Percentiles rank a stretch among this genome's conserved stretches.
Conservation (phyloP, 2,888 invertebrate species). For the Neoitamus cyanurus region DNA sequence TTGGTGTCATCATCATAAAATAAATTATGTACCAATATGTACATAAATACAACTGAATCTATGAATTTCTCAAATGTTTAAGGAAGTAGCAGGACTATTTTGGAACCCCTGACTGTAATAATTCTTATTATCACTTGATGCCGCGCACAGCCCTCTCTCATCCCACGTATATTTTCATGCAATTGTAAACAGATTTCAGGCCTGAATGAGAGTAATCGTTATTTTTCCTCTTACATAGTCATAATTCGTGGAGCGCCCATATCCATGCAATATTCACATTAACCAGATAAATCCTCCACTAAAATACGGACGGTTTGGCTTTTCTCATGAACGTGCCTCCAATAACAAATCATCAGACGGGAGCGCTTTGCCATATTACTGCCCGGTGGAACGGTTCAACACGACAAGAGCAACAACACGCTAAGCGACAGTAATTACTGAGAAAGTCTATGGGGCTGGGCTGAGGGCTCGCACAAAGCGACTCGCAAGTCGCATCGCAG, state of each 20-base stretch:
- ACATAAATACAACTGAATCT: too few species aligned
- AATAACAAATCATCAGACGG: slow-evolving; percentile 41
- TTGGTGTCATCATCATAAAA: too few species aligned
- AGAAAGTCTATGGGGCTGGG: slow-evolving; percentile 17
- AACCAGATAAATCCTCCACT: slow-evolving; percentile 33
- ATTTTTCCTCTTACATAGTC: slow-evolving; percentile 7
- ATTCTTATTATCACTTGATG: slow-evolving; percentile 9
- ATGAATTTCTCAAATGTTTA: too few species aligned
- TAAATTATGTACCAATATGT: too few species aligned
- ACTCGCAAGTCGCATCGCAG: background rate
- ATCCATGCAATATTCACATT: slow-evolving; percentile 39
- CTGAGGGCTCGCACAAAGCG: background rate
- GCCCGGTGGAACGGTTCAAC: background rate
- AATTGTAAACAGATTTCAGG: slow-evolving; percentile 41
- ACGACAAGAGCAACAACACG: slow-evolving; percentile 41
- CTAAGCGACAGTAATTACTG: slow-evolving; percentile 42
- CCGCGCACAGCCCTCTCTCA: background rate
- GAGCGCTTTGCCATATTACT: slow-evolving; percentile 1
- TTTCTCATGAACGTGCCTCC: slow-evolving; percentile 35
- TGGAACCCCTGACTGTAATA: slow-evolving; percentile 6
- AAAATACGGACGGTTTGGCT: slow-evolving; percentile 36
- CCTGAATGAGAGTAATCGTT: slow-evolving; percentile 36
- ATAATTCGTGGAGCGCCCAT: slow-evolving; percentile 27
- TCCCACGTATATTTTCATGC: slow-evolving; percentile 7
- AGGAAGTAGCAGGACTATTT: background rate